phyloP scores from a whole-genome alignment of 2,113 vertebrate species.

The Lagopus leucura region DNA sequence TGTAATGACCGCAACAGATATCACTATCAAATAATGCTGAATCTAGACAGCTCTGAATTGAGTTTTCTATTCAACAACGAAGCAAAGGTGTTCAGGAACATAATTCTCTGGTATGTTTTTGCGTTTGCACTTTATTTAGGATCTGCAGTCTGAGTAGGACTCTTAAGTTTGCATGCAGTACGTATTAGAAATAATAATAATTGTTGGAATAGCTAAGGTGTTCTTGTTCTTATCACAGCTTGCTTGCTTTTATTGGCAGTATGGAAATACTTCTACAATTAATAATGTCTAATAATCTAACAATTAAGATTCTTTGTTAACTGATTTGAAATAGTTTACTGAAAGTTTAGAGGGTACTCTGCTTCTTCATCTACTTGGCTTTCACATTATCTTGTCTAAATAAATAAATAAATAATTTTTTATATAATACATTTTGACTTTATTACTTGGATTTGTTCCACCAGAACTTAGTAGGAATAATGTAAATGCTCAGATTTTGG shows the following conservation, averaged over 20 bases:
- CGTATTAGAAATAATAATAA: not conserved
- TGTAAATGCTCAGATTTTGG: constrained; percentile 26
- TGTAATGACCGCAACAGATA: not conserved
- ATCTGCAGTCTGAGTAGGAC: accelerated
- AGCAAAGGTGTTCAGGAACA: not conserved
- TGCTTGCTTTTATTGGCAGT: not conserved
- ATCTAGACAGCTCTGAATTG: not conserved
- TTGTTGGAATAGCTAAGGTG: not conserved
- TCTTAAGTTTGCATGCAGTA: not conserved
- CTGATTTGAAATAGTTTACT: not conserved
- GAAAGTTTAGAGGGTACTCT: not conserved
- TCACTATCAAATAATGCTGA: not conserved
- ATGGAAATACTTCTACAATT: not conserved
- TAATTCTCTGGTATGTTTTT: not conserved
- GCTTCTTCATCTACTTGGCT: not conserved
- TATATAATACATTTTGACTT: constrained; percentile 18
- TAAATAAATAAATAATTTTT: constrained; percentile 21
- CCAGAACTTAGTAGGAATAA: not conserved
- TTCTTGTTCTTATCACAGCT: not conserved
- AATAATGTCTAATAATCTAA: not conserved
- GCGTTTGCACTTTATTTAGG: not conserved
- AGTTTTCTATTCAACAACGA: not conserved
- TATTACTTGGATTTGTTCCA: constrained; percentile 57
- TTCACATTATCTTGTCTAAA: constrained; percentile 9
- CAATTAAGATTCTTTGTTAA: not conserved